Evolutionary conservation across 2,888 invertebrate genomes (phyloP), one percentile per base, ranked within the genome.

Genomic region (Nomada flava): DNA sequence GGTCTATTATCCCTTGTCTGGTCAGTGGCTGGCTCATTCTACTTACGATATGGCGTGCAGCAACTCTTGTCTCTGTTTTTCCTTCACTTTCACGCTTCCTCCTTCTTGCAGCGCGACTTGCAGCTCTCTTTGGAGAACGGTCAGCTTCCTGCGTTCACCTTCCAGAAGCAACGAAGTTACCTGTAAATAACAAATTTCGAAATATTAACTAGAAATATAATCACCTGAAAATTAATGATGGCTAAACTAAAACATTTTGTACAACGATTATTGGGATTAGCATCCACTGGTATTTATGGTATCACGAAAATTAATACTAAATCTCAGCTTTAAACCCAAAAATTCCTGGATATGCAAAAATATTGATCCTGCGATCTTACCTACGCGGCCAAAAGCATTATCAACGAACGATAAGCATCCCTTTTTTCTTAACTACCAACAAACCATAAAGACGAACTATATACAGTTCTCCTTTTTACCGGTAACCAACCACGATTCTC

Each of bases 151-250:
- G 79, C 96, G 94, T 92, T 96, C 96, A 9, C 96, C 96, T 93
- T 96, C 96, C 86, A 96, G 93, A 84, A 96, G 94, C 79, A 96
- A 94, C 86, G 96, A 96, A 52, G 96, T 96, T 80, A 96, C 96
- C 96, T 96, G 94, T 60, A 94, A 93, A 42, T 63, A n/a, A 26
- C 15, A 29, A 72, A 50, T 50, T 23, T 53, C 2, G 11, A 78
- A 44, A 42, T 80, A 84, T 60, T 59, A 20, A 36, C 53, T 29
- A 52, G 10, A 72, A 74, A 26, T 15, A 1, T n/a, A 2, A 13
- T 36, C 29, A 2, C 47, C 0, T 47, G 15, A 47, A 47, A 11
- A 47, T 47, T 13, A 47, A 47, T 47, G 47, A 7, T 36, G 36
- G 36, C 7, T 36, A 7, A 36, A 36, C 9, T 36, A 36, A 0